Base-by-base conservation (phyloP, 2,888 invertebrate species). In the Synergus gifuensis region DNA sequence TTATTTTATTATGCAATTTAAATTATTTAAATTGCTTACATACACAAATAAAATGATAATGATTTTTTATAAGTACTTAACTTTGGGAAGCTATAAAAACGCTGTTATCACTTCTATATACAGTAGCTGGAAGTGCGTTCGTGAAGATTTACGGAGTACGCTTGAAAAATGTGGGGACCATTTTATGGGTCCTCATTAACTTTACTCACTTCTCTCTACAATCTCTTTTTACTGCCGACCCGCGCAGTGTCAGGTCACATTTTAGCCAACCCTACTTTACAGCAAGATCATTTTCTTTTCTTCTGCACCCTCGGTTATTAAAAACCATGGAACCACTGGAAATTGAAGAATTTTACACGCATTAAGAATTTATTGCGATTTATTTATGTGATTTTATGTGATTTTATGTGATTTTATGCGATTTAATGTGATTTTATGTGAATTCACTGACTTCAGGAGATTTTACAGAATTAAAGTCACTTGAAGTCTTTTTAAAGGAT, bases 101-200 rank as follows among this genome's bases (percentile, higher is more conserved):
- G 22, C 60, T 16, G 5, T 54, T 60, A 60, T 60, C 60, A 60
- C 22, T 4, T 49, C n/a, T 22, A 46, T 22, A 4, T 22, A 14
- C 46, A 46, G 46, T 69, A 44, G 22, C 22, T 49, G 49, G 22
- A 16, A 49, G 16, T 28, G 49, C 40, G 49, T 22, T 2, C 14
- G 46, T 11, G 8, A 22, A 46, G 46, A 69, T 22, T 67, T 18
- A 49, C 60, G 40, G 40, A 42, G 42, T 42, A 66, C 18, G 66
- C n/a, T 60, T 22, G 5, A 60, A 60, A 54, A 14, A 60, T 4
- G 60, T 12, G 22, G 12, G 22, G 36, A 49, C 36, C 73, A 36
- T 73, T 73, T 73, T 73, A 73, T 73, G 73, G 28, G 36, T 36
- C n/a, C 73, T 73, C 49, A 73, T 73, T 54, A 73, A 54, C n/a